Percentiles rank a stretch among this genome's conserved stretches.
These are phyloP conservation scores for Aleiodes testaceus DNA, from an alignment of 2,888 invertebrate genomes.

Conservation along the genomic window DNA sequence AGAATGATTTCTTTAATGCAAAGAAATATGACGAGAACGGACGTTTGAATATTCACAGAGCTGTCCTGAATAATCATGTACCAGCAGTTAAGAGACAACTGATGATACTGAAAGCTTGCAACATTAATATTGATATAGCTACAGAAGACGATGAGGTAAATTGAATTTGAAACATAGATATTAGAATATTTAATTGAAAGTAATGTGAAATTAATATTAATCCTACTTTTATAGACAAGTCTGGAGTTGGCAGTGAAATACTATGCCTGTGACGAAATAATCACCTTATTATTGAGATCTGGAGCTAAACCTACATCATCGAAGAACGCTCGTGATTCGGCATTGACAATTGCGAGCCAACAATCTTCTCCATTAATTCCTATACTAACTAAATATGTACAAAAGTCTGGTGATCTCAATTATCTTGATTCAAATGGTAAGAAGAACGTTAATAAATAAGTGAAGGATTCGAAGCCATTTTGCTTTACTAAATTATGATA, in stretches of 20 bases:
- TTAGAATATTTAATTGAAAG: background rate
- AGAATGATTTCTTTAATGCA: constrained; percentile 56
- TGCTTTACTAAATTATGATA: background rate
- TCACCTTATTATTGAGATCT: constrained; percentile 58
- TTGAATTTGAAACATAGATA: background rate
- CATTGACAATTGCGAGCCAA: constrained; percentile 63
- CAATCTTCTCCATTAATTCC: constrained; percentile 54
- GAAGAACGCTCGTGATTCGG: constrained; percentile 59
- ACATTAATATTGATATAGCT: constrained; percentile 56
- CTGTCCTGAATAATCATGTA: constrained; percentile 56
- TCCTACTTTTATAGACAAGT: constrained; percentile 59
- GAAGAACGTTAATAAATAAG: background rate
- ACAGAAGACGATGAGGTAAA: constrained; percentile 59
- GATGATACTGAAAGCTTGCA: constrained; percentile 56
- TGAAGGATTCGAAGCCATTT: background rate
- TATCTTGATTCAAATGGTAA: constrained; percentile 58
- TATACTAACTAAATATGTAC: constrained; percentile 54
- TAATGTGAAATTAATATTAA: too few species aligned
- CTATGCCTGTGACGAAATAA: constrained; percentile 54
- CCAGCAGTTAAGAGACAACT: constrained; percentile 57
- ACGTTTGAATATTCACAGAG: constrained; percentile 62
- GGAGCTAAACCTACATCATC: constrained; percentile 61
- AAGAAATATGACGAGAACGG: constrained; percentile 59
- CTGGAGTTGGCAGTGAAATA: constrained; percentile 64
- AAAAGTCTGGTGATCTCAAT: constrained; percentile 50